Percentiles rank a stretch among this genome's conserved stretches.
These are phyloP conservation scores for Trypoxylus dichotomus DNA, from an alignment of 1,140 invertebrate species.

Conservation along the genomic window DNA sequence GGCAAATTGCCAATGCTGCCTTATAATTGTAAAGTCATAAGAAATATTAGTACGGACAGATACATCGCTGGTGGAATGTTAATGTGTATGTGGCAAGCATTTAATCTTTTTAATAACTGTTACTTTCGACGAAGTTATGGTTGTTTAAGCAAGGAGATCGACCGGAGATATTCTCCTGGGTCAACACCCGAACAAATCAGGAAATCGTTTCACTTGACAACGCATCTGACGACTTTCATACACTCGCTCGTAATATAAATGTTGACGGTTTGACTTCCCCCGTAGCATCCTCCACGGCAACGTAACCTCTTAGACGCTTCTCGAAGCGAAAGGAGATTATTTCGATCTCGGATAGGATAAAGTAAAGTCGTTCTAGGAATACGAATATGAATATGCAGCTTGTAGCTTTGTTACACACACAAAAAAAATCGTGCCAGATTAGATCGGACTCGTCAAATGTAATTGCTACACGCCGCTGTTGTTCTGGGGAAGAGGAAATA, in stretches of 20 bases:
- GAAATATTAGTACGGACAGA: neutral
- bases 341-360: too few relatives aligned
- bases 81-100: neutral
- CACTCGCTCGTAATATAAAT: neutral
- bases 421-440: neutral
- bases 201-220: conserved; percentile 6
- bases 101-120: conserved; percentile 4
- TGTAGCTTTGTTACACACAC: neutral
- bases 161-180: neutral
- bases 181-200: conserved; percentile 1
- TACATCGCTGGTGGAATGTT: neutral
- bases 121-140: neutral
- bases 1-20: neutral
- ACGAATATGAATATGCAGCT: neutral
- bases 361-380: neutral
- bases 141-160: neutral
- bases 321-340: neutral
- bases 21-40: neutral
- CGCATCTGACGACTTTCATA: neutral
- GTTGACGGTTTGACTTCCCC: neutral
- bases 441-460: neutral
- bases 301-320: neutral
- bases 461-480: neutral
- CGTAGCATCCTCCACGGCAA: neutral
- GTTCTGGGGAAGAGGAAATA: neutral